Percentiles rank a stretch among this genome's conserved stretches.
Evolutionary conservation across 2,888 invertebrate genomes (phyloP).

Genomic region (Drosophila antonietae): DNA sequence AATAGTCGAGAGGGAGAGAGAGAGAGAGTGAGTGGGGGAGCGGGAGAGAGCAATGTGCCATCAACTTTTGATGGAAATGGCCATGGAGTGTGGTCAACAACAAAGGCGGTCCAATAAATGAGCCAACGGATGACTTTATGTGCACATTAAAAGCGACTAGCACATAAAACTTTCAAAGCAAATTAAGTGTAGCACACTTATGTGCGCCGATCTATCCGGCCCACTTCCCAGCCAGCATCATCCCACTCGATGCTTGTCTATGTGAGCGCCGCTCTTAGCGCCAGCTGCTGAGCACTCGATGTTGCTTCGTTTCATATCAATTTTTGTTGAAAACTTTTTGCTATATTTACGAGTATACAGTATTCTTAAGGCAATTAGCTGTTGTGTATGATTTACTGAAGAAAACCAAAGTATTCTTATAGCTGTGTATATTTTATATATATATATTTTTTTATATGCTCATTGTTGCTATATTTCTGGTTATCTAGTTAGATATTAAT

Average conservation of each 20-base stretch:
- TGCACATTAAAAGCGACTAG: slow-evolving; percentile 67
- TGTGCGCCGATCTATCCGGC: slow-evolving; percentile 27
- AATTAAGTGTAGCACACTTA: slow-evolving; percentile 67
- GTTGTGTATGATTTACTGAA: not conserved
- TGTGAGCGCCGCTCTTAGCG: not conserved
- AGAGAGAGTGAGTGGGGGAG: not conserved
- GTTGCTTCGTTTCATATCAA: not conserved
- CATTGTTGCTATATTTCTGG: no score
- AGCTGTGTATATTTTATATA: not conserved
- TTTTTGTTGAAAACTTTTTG: not conserved
- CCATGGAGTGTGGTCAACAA: slow-evolving; percentile 32
- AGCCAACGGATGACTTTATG: slow-evolving; percentile 67
- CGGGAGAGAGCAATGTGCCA: slow-evolving; percentile 28
- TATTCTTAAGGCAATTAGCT: not conserved
- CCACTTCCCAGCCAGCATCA: not conserved
- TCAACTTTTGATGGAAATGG: slow-evolving; percentile 43
- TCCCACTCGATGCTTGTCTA: slow-evolving; percentile 4
- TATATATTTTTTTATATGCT: no score
- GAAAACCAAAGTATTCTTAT: not conserved
- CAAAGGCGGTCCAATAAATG: slow-evolving; percentile 52
- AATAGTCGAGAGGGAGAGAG: slow-evolving; percentile 6
- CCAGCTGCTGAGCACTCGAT: slow-evolving; percentile 1
- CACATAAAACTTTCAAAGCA: slow-evolving; percentile 68
- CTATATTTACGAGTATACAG: not conserved
- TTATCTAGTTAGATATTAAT: no score